A percentile compares a stretch with the other conserved stretches of the same genome.
phyloP scores from a whole-genome alignment of 2,113 vertebrate species.

The Meles meles region DNA sequence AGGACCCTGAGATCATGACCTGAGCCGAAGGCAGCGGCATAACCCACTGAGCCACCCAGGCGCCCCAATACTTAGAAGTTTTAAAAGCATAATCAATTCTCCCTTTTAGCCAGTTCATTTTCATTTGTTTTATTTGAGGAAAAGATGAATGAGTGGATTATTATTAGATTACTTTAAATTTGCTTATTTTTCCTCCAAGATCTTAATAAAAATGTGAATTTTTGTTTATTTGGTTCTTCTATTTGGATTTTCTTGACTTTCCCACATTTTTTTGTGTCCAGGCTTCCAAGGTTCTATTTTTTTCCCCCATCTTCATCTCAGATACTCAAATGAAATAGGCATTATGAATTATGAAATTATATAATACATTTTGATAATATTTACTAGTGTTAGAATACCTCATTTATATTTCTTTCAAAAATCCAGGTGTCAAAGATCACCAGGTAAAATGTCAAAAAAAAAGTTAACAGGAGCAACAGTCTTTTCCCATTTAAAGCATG shows the following conservation, averaged over 20 bases:
- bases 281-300: neutral
- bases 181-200: neutral
- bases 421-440: neutral
- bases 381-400: neutral
- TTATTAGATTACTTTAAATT: neutral
- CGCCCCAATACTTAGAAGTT: too few species aligned
- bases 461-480: neutral
- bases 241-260: neutral
- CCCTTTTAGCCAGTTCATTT: neutral
- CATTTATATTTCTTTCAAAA: conserved; percentile 16
- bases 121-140: neutral
- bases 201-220: neutral
- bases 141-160: neutral
- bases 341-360: neutral
- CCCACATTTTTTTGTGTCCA: neutral
- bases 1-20: too few species aligned
- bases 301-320: neutral
- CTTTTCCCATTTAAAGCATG: neutral
- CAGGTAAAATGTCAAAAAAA: neutral
- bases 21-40: too few species aligned
- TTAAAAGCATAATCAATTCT: neutral
- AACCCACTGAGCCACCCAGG: too few species aligned
- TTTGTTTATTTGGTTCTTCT: neutral
- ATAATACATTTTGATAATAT: neutral
- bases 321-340: neutral